phyloP scores from a whole-genome alignment of 37 sponge, comb jelly and placozoan genomes.

The Aphrocallistes beatrix region DNA sequence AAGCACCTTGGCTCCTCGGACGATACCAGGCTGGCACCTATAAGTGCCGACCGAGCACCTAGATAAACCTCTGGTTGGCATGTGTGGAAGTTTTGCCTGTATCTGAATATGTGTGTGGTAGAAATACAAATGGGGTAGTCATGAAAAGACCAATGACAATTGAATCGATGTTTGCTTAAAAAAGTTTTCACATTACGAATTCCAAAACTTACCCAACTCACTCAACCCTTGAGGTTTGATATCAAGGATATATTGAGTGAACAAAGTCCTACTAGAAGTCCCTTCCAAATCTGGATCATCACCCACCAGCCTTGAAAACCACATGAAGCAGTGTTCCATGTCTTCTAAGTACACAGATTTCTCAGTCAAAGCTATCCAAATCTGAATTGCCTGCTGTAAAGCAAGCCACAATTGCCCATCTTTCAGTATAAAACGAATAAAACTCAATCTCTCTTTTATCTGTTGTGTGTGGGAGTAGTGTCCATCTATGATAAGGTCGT shows the following conservation, averaged over 20 bases:
- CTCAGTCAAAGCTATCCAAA: background rate
- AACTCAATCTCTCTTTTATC: slow-evolving; percentile 23
- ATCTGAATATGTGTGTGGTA: too few relatives aligned
- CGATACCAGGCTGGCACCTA: too few relatives aligned
- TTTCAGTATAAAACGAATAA: slow-evolving; percentile 55
- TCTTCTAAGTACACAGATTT: background rate
- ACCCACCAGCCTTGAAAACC: background rate
- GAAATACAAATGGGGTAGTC: too few relatives aligned
- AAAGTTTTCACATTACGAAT: too few relatives aligned
- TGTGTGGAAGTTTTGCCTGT: too few relatives aligned
- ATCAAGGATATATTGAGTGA: background rate
- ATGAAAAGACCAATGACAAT: too few relatives aligned
- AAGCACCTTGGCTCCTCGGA: too few relatives aligned
- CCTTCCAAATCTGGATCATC: background rate
- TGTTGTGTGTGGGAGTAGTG: slow-evolving; percentile 26
- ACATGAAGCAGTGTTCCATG: background rate
- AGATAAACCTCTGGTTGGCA: too few relatives aligned
- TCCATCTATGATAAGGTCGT: slow-evolving; percentile 23
- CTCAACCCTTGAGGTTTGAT: background rate
- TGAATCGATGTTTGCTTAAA: too few relatives aligned
- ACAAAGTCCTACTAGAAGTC: background rate
- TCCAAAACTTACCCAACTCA: background rate
- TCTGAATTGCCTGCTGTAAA: slow-evolving; percentile 9
- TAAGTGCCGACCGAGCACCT: too few relatives aligned
- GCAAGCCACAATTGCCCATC: slow-evolving; percentile 79